Evolutionary conservation across 1,140 invertebrate species (phyloP), one percentile per base, ranked within the genome.

Genomic region (Meloidogyne exigua): DNA sequence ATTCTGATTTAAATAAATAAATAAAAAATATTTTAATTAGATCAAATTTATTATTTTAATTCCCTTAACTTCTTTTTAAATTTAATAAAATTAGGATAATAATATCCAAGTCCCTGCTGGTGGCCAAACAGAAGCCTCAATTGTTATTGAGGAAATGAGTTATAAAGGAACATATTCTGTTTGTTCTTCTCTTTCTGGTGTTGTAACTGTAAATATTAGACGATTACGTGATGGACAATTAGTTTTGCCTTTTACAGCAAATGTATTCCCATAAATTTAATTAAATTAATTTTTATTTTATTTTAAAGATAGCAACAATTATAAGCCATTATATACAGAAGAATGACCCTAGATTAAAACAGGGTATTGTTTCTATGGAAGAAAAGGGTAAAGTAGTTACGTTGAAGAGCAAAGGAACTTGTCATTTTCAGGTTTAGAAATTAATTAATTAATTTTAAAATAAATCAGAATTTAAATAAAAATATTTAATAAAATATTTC

Each of bases 81-180:
- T 68, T 21, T 7, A 32, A 68, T 5, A 21, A 39, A 28, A n/a
- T n/a, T n/a, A 68, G 39, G 66, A 68, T n/a, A 42, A 68, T 36
- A 36, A 68, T 23, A 42, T 68, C n/a, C 39, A 57, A 63, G 89
- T 90, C 4, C 88, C 88, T 25, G 64, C 81, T 2, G 87, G 86
- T 26, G 84, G 83, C 63, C 83, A 83, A 70, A 88, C 88, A 1
- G 88, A 85, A 18, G 89, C 89, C 10, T 85, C 85, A 66, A 86
- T 90, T 72, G 88, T 89, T 3, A 88, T 90, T 64, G 88, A 87
- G 68, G 89, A 90, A 76, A 83, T 88, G 78, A 88, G 88, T 74
- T 89, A 88, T 76, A 81, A 68, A 18, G 88, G 88, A n/a, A 85
- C 79, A 5, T 90, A 89, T 79, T 84, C 83, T 39, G 81, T 89